A percentile compares a stretch with the other conserved stretches of the same genome.
These are phyloP conservation scores for Drosophila asahinai DNA, from an alignment of 1,140 invertebrate species.

Conservation along the genomic window DNA sequence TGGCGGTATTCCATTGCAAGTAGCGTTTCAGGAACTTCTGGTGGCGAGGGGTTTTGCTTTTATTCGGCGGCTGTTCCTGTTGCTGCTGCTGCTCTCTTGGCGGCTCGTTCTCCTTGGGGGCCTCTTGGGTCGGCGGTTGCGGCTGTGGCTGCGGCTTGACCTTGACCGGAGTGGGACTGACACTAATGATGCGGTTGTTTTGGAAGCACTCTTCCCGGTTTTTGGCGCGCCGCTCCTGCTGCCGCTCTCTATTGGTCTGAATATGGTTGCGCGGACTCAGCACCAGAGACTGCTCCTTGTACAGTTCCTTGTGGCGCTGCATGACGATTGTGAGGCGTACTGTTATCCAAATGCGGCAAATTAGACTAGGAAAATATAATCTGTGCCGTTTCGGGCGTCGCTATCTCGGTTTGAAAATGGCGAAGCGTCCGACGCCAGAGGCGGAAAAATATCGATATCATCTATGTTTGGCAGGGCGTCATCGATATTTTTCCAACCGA, in stretches of 20 bases:
- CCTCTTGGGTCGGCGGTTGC: not conserved
- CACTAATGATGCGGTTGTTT: slow-evolving; percentile 51
- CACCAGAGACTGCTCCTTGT: slow-evolving; percentile 44
- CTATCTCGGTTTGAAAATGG: slow-evolving; percentile 32
- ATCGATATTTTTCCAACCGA: too few relatives aligned
- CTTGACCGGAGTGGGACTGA: slow-evolving; percentile 41
- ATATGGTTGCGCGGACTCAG: slow-evolving; percentile 43
- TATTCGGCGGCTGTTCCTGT: not conserved
- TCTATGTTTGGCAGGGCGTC: too few relatives aligned
- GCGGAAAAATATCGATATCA: too few relatives aligned
- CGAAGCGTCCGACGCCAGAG: slow-evolving; percentile 20
- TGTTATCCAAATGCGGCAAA: not conserved
- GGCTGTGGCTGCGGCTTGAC: not conserved
- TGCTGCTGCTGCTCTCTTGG: not conserved
- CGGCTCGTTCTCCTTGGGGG: slow-evolving; percentile 20
- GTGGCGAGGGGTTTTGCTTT: slow-evolving; percentile 7
- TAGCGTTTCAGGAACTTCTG: slow-evolving; percentile 44
- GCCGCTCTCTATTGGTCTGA: slow-evolving; percentile 40
- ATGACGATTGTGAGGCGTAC: not conserved
- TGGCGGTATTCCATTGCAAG: slow-evolving; percentile 36
- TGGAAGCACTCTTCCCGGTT: slow-evolving; percentile 53
- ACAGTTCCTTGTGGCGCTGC: slow-evolving; percentile 45
- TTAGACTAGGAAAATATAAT: not conserved
- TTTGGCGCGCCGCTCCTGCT: slow-evolving; percentile 46
- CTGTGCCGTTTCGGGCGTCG: slow-evolving; percentile 1